These are phyloP conservation scores for Macrosoma leucophasiata DNA, from an alignment of 2,888 invertebrate genomes.

Conservation along the genomic window DNA sequence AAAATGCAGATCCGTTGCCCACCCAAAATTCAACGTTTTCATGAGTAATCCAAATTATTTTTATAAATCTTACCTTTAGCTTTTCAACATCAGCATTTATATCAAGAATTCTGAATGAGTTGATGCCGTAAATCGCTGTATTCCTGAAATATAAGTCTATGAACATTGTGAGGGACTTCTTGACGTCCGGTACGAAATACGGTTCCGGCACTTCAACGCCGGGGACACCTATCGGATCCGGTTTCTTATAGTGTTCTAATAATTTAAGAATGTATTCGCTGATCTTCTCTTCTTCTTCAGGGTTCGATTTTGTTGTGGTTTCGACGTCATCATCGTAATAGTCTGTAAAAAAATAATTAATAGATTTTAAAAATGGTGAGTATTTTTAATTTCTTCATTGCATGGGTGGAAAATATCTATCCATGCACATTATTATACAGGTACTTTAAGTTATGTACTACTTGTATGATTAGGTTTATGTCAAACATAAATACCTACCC, in stretches of 20 bases:
- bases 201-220: constrained; percentile 88
- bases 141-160: constrained; percentile 80
- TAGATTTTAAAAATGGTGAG: too few relatives aligned
- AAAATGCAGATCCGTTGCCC: too few relatives aligned
- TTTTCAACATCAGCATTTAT: constrained; percentile 82
- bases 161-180: constrained; percentile 80
- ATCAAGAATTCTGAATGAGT: constrained; percentile 84
- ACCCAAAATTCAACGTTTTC: too few relatives aligned
- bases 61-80: constrained; percentile 81
- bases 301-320: constrained; percentile 7
- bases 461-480: too few relatives aligned
- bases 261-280: constrained; percentile 82
- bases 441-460: too few relatives aligned
- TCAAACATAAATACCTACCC: too few relatives aligned
- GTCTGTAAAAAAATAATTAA: too few relatives aligned
- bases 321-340: constrained; percentile 6
- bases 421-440: too few relatives aligned
- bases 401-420: too few relatives aligned
- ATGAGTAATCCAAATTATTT: too few relatives aligned
- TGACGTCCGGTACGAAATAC: constrained; percentile 84
- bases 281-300: constrained; percentile 78
- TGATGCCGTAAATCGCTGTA: constrained; percentile 83
- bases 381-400: too few relatives aligned
- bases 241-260: constrained; percentile 86
- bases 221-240: constrained; percentile 87